Percentiles rank a stretch among this genome's conserved stretches.
phyloP scores from a whole-genome alignment of 2,888 invertebrate species.

The Eupeodes luniger region DNA sequence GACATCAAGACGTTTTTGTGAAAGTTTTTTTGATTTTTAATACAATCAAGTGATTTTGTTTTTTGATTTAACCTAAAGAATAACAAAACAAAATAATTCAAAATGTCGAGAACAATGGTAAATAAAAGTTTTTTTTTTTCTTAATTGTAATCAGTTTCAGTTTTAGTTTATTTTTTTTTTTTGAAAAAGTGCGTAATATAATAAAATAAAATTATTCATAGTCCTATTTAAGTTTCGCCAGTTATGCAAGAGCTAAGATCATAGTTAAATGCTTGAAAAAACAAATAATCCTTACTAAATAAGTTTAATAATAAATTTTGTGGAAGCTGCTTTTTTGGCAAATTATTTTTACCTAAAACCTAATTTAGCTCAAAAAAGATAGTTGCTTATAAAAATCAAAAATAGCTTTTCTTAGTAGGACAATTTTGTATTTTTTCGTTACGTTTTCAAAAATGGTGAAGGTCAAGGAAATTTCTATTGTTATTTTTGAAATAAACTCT shows the following conservation, averaged over 20 bases:
- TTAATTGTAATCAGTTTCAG: neutral
- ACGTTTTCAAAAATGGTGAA: neutral
- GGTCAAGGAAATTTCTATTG: neutral
- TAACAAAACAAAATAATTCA: conserved; percentile 39
- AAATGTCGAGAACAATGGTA: conserved; percentile 73
- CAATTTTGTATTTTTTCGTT: neutral
- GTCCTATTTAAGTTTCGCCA: neutral
- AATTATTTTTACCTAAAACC: neutral
- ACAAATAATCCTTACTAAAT: neutral
- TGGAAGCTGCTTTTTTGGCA: neutral
- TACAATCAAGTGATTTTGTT: conserved; percentile 32
- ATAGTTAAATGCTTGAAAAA: neutral
- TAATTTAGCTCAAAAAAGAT: neutral
- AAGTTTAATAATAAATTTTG: neutral
- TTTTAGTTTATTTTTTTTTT: neutral
- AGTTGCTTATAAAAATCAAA: neutral
- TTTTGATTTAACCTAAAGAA: conserved; percentile 1
- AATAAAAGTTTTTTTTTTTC: conserved; percentile 22
- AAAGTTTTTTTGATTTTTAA: conserved; percentile 9
- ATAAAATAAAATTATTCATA: neutral
- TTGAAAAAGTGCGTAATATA: neutral
- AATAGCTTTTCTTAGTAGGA: neutral
- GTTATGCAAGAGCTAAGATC: neutral
- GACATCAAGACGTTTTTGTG: conserved; percentile 25
- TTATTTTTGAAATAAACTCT: neutral